Evolutionary conservation across 2,888 invertebrate genomes (phyloP), one percentile per base, ranked within the genome.

Genomic region (Acrobasis consociella): DNA sequence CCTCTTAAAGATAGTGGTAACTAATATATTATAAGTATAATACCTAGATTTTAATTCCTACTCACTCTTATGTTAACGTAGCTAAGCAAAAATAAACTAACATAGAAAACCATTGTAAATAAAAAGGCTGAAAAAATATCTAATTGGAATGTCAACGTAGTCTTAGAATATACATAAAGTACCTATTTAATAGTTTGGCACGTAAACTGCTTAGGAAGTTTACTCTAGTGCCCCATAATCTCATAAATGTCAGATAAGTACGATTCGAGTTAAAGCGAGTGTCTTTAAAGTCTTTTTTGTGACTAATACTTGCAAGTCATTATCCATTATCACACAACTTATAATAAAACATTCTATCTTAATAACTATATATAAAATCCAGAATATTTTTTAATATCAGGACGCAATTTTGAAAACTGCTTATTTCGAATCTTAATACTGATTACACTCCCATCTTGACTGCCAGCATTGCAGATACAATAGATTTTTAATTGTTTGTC

Each of bases 151-250:
- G 77, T 73, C 62, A 66, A 66, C 60, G 61, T 70, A 67, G 51
- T 64, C 71, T 67, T 72, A 72, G 70, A 71, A 65, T 64, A 16
- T 61, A 58, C 59, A 62, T 49, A 58, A n/a, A 63, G 61, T 31
- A 64, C 71, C 72, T 79, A 78, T 76, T 73, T 78, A 70, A 72
- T 67, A 68, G 62, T 75, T 79, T 76, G 79, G 77, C 79, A 79
- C 76, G 75, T 37, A 64, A 49, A 65, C 58, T 31, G 31, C 31
- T 46, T 67, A 63, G 69, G 67, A 71, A 69, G 31, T 58, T 31
- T 55, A 59, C 42, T 52, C n/a, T 16, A 71, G 76, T 73, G 76
- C 76, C 76, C 52, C 65, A 70, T 31, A 8, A 31, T 31, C 31
- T 31, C 31, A 31, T 31, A 31, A 31, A 50, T 50, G 58, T 46